Evolutionary conservation across 2,888 invertebrate species (phyloP).

Genomic region (Steinernema carpocapsae): DNA sequence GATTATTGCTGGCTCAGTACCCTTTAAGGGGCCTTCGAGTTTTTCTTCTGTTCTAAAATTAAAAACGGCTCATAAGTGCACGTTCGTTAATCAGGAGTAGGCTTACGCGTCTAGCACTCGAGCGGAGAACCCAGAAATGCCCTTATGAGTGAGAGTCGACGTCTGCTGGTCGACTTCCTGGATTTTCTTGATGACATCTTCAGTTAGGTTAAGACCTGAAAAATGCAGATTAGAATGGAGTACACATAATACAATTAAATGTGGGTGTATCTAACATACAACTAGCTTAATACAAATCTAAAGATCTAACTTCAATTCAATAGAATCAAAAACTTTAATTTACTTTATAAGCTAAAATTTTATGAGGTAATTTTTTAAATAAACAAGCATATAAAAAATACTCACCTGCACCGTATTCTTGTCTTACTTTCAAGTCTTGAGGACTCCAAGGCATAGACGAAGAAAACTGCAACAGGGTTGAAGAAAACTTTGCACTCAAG

Average conservation of each 20-base stretch:
- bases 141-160: conserved; percentile 65
- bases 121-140: conserved; percentile 64
- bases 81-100: neutral
- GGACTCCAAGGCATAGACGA: conserved; percentile 33
- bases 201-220: conserved; percentile 51
- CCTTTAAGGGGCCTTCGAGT: conserved; percentile 44
- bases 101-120: conserved; percentile 62
- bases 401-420: conserved; percentile 24
- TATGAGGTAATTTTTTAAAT: too few relatives aligned
- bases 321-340: too few relatives aligned
- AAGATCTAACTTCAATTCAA: too few relatives aligned
- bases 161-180: conserved; percentile 64
- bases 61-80: too few relatives aligned
- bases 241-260: too few relatives aligned
- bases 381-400: too few relatives aligned
- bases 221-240: too few relatives aligned
- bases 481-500: neutral
- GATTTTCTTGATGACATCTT: conserved; percentile 64
- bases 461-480: neutral
- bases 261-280: too few relatives aligned
- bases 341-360: too few relatives aligned
- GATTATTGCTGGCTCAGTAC: conserved; percentile 57
- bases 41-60: conserved; percentile 47
- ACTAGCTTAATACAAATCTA: too few relatives aligned
- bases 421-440: conserved; percentile 8